Percentiles rank a stretch among this genome's conserved stretches.
Evolutionary conservation across 2,797 vertebrate genomes (phyloP).

Genomic region (Pseudopleuronectes americanus): DNA sequence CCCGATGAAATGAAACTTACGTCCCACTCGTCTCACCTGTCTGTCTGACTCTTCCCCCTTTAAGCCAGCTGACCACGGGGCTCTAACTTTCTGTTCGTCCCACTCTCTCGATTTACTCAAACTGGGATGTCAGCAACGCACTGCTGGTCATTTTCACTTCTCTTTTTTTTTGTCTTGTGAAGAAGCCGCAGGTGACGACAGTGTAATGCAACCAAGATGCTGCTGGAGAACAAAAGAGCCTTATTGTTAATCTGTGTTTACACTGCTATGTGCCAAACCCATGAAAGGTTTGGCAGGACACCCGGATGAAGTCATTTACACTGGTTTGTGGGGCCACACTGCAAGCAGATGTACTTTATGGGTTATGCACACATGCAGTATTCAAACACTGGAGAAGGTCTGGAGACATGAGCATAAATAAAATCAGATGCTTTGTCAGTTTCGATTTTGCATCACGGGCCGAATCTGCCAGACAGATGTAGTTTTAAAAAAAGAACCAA

Average conservation of each 20-base stretch:
- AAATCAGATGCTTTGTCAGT: no score
- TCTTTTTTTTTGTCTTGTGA: no score
- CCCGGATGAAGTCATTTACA: not conserved
- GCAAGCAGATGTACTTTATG: no score
- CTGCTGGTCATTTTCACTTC: slow-evolving; percentile 12
- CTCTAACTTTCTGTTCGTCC: slow-evolving; percentile 60
- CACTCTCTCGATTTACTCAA: not conserved
- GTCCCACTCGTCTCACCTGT: not conserved
- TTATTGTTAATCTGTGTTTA: no score
- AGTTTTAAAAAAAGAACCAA: not conserved
- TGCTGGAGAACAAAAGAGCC: not conserved
- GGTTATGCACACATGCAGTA: no score
- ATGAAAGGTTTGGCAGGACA: not conserved
- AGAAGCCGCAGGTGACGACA: not conserved
- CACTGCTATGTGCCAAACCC: not conserved
- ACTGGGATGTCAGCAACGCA: not conserved
- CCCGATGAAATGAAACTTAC: slow-evolving; percentile 21
- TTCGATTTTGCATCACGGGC: no score
- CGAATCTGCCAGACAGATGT: no score
- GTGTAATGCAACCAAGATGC: no score
- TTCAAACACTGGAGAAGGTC: no score
- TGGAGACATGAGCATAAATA: no score
- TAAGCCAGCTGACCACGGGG: not conserved
- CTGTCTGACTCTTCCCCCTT: not conserved
- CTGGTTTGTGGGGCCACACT: no score